Evolutionary conservation across 2,797 vertebrate species (phyloP).

Genomic region (Darevskia mixta): DNA sequence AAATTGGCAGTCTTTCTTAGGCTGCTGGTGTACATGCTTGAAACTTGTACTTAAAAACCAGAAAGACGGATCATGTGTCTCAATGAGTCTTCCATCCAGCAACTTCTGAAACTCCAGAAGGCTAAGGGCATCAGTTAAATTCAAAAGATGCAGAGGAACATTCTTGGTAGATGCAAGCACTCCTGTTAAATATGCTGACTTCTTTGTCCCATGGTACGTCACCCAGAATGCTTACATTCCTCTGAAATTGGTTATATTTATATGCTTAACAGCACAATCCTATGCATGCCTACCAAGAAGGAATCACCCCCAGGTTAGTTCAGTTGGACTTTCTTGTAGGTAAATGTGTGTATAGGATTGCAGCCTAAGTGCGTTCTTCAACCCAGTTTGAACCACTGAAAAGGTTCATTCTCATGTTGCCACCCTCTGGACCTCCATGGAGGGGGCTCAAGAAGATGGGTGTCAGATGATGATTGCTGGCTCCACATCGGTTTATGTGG

Average conservation of each 20-base stretch:
- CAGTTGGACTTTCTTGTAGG: background rate
- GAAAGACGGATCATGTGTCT: conserved; percentile 22
- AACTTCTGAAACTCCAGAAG: conserved; percentile 21
- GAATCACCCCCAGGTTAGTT: background rate
- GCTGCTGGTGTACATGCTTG: conserved; percentile 14
- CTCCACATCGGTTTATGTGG: no score
- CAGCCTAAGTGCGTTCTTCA: background rate
- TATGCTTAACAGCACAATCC: background rate
- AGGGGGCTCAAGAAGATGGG: no score
- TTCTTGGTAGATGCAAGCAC: conserved; percentile 3
- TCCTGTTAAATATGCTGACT: background rate
- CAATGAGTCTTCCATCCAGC: conserved; percentile 15
- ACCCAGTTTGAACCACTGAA: background rate
- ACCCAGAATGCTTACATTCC: conserved; percentile 5
- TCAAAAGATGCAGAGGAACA: background rate
- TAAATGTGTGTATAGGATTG: background rate
- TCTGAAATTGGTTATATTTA: conserved; percentile 1
- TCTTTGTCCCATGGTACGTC: background rate
- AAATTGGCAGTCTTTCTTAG: conserved; percentile 27
- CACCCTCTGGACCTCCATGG: no score
- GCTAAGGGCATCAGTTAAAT: background rate
- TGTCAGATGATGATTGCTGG: no score
- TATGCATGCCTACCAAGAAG: background rate
- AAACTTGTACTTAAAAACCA: conserved; percentile 19
- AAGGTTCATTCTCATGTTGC: no score